Evolutionary conservation across 2,888 invertebrate species (phyloP).

Genomic region (Scrobipalpa costella): DNA sequence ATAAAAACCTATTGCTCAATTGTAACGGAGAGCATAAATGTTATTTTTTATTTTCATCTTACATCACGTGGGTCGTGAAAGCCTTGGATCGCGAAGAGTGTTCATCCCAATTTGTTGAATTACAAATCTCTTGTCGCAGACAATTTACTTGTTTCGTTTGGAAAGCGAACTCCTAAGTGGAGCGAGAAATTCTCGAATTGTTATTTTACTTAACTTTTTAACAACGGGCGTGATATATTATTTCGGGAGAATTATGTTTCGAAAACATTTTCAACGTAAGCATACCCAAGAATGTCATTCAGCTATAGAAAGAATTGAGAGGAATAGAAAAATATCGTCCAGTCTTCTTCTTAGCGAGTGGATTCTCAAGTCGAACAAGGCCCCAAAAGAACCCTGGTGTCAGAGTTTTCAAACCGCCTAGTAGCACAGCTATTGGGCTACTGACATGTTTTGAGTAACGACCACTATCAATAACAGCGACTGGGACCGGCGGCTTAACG

Average conservation of each 20-base stretch:
- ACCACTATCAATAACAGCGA: too few relatives aligned
- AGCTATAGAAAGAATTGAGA: too few relatives aligned
- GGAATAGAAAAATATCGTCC: too few relatives aligned
- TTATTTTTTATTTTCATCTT: constrained; percentile 31
- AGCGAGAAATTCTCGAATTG: constrained; percentile 7
- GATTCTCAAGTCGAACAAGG: too few relatives aligned
- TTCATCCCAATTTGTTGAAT: constrained; percentile 27
- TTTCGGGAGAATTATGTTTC: not conserved
- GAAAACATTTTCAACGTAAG: too few relatives aligned
- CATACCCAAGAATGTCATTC: too few relatives aligned
- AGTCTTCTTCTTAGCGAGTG: too few relatives aligned
- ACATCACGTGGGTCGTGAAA: constrained; percentile 25
- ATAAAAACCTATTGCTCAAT: constrained; percentile 39
- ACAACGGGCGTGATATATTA: not conserved
- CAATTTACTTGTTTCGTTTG: constrained; percentile 20
- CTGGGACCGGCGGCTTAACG: too few relatives aligned
- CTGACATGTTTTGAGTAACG: too few relatives aligned
- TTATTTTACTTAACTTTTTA: constrained; percentile 7
- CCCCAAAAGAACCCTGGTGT: too few relatives aligned
- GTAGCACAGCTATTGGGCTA: too few relatives aligned
- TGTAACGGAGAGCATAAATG: constrained; percentile 31
- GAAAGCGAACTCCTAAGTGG: constrained; percentile 7
- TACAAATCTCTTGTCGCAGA: constrained; percentile 25
- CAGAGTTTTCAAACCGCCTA: too few relatives aligned
- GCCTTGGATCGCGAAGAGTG: constrained; percentile 17